Evolutionary conservation across 1,140 invertebrate species (phyloP).

Genomic region (Leptonema lineaticorne): DNA sequence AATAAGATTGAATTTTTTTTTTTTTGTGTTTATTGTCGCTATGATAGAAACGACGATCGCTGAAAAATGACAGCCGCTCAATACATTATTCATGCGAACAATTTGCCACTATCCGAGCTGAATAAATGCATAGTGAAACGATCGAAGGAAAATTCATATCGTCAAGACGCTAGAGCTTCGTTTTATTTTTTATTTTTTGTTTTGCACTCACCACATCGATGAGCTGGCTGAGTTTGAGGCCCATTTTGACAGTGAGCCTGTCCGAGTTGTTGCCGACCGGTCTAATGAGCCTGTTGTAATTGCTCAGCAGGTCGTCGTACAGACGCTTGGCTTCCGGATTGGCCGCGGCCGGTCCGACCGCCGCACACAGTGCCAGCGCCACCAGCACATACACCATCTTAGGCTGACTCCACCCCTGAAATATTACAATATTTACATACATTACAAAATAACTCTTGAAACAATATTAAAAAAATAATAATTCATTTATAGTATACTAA

Average conservation of each 20-base stretch:
- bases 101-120: too few species aligned
- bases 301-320: constrained; percentile 92
- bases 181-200: too few species aligned
- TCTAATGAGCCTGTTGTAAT: constrained; percentile 96
- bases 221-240: constrained; percentile 92
- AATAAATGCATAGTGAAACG: too few species aligned
- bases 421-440: constrained; percentile 34
- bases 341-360: constrained; percentile 65
- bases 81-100: too few species aligned
- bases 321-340: constrained; percentile 92
- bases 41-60: too few species aligned
- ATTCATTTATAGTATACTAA: background rate
- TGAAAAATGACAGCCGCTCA: too few species aligned
- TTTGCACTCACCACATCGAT: constrained; percentile 97
- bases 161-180: too few species aligned
- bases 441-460: background rate
- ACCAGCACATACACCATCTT: constrained; percentile 74
- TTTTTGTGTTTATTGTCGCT: too few species aligned
- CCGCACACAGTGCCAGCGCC: constrained; percentile 70
- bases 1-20: too few species aligned
- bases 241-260: constrained; percentile 93
- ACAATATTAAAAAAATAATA: background rate
- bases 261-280: constrained; percentile 97
- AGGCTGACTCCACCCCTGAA: constrained; percentile 77
- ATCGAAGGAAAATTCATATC: too few species aligned